Conservation (phyloP, 1,140 invertebrate species). For the Ridgeia piscesae region DNA sequence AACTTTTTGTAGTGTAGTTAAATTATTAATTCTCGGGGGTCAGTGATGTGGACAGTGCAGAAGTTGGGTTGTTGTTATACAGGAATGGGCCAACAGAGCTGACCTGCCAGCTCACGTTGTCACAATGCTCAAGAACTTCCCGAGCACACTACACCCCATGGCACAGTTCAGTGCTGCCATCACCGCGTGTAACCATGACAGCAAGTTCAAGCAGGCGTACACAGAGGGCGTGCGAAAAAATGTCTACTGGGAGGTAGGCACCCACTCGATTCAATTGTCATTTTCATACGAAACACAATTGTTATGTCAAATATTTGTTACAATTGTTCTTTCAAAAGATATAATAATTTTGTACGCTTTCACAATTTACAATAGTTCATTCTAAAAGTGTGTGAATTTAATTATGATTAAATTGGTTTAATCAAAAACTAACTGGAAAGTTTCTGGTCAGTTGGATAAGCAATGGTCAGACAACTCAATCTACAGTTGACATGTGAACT, state of each 20-base stretch:
- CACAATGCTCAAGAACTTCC: conserved; percentile 93
- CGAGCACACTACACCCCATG: conserved; percentile 92
- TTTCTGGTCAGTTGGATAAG: background rate
- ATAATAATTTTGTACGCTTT: background rate
- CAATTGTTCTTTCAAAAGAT: background rate
- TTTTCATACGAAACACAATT: too few species aligned
- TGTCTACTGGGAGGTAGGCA: conserved; percentile 82
- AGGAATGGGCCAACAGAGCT: conserved; percentile 87
- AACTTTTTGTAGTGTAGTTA: too few species aligned
- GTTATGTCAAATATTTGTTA: background rate
- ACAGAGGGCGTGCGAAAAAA: conserved; percentile 79
- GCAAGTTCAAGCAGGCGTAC: conserved; percentile 91
- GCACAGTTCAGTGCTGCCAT: conserved; percentile 91
- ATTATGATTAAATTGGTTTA: background rate
- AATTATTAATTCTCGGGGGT: too few species aligned
- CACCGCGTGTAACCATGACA: conserved; percentile 89
- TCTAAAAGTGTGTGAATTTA: background rate
- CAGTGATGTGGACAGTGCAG: background rate
- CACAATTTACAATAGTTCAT: background rate
- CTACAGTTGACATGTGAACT: background rate
- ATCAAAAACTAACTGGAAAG: background rate
- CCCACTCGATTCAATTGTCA: conserved; percentile 32
- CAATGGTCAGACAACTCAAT: background rate
- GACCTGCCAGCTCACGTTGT: conserved; percentile 90
- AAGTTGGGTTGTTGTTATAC: background rate